A percentile compares a stretch with the other conserved stretches of the same genome.
These are phyloP conservation scores for Nemurella pictetii DNA, from an alignment of 2,888 invertebrate species.

Conservation along the genomic window DNA sequence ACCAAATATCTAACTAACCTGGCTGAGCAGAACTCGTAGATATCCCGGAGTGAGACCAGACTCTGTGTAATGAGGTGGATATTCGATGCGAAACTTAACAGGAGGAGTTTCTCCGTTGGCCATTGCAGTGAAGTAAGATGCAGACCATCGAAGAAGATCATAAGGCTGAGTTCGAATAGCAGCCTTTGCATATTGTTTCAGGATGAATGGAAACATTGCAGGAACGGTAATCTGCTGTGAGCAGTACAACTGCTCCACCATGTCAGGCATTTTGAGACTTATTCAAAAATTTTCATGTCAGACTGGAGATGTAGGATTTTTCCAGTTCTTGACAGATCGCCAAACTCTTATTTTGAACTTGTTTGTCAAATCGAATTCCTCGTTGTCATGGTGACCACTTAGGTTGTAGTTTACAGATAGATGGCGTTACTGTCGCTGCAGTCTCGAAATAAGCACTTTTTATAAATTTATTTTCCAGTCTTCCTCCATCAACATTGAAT, in stretches of 20 bases:
- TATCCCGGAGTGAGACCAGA: slow-evolving; percentile 80
- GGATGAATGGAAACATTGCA: slow-evolving; percentile 76
- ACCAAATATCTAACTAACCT: too few species aligned
- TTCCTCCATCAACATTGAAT: too few species aligned
- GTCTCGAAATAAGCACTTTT: too few species aligned
- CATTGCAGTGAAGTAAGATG: slow-evolving; percentile 77
- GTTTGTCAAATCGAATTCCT: too few species aligned
- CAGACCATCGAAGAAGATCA: slow-evolving; percentile 84
- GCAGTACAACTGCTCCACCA: slow-evolving; percentile 74
- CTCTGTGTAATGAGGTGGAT: slow-evolving; percentile 68
- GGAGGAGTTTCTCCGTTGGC: slow-evolving; percentile 78
- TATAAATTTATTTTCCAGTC: too few species aligned
- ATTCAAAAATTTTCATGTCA: background rate
- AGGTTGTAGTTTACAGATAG: too few species aligned
- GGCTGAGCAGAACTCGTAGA: slow-evolving; percentile 73
- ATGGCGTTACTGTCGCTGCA: too few species aligned
- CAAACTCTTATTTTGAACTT: too few species aligned
- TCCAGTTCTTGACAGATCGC: too few species aligned
- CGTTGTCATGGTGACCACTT: too few species aligned
- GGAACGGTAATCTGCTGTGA: slow-evolving; percentile 83
- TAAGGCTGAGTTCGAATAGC: slow-evolving; percentile 89
- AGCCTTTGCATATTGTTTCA: slow-evolving; percentile 88
- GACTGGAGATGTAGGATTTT: background rate
- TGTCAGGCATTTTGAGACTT: slow-evolving; percentile 58
- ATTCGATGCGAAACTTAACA: slow-evolving; percentile 76